Evolutionary conservation across 2,888 invertebrate species (phyloP).

Genomic region (Chironomus riparius): DNA sequence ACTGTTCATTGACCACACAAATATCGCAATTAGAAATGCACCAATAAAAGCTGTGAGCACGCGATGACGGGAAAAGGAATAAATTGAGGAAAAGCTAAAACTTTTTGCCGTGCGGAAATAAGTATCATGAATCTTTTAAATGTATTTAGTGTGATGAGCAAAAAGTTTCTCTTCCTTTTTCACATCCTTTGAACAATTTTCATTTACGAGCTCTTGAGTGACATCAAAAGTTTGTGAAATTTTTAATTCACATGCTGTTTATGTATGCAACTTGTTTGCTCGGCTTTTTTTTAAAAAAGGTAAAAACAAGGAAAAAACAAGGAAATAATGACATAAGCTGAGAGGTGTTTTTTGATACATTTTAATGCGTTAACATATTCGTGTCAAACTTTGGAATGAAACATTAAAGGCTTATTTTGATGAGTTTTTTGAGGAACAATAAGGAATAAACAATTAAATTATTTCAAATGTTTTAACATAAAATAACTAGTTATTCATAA

Average conservation of each 20-base stretch:
- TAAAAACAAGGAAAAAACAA: no score
- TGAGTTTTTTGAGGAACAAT: no score
- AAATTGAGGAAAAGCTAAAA: neutral
- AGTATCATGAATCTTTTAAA: slow-evolving; percentile 6
- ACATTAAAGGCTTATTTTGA: neutral
- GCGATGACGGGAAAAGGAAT: neutral
- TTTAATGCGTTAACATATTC: neutral
- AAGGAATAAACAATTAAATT: no score
- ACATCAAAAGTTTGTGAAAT: neutral
- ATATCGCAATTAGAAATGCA: no score
- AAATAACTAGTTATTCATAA: no score
- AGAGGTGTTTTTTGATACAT: neutral
- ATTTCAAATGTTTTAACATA: no score
- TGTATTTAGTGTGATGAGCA: slow-evolving; percentile 1
- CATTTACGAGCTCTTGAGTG: neutral
- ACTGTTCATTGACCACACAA: no score
- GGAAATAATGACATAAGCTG: no score
- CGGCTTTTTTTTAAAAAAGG: no score
- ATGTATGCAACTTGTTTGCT: neutral
- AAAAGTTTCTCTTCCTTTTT: neutral
- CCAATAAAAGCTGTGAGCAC: neutral
- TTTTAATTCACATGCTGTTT: neutral
- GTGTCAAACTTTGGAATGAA: no score
- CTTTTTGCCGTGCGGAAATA: neutral
- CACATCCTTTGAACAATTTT: neutral